These are phyloP conservation scores for Plumapathes pennacea DNA, from an alignment of 92 coral and sea anemone genomes.

Conservation along the genomic window DNA sequence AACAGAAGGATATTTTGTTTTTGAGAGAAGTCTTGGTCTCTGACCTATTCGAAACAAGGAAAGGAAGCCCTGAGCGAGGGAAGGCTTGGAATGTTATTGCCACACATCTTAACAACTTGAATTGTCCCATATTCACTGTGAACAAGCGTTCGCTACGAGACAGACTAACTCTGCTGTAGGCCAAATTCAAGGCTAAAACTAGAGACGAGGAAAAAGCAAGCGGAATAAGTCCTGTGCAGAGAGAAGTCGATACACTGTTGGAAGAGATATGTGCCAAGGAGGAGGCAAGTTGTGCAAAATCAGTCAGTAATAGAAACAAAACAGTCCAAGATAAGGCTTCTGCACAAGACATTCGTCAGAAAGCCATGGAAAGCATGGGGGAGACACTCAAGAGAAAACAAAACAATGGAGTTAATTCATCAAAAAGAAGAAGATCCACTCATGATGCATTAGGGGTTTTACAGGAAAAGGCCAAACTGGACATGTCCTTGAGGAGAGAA, in stretches of 20 bases:
- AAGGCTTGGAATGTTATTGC: slow-evolving; percentile 28
- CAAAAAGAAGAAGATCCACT: slow-evolving; percentile 19
- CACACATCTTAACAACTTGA: slow-evolving; percentile 15
- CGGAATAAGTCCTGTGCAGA: slow-evolving; percentile 29
- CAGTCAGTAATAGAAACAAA: slow-evolving; percentile 2
- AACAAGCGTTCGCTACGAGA: slow-evolving; percentile 34
- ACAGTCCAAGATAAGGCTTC: slow-evolving; percentile 6
- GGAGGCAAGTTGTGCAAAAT: not conserved
- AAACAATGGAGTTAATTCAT: slow-evolving; percentile 4
- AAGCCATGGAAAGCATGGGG: slow-evolving; percentile 39
- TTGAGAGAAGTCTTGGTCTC: not conserved
- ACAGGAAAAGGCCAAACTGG: no score
- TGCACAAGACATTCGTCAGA: slow-evolving; percentile 27
- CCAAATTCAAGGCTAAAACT: slow-evolving; percentile 20
- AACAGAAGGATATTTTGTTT: not conserved
- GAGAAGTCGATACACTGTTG: slow-evolving; percentile 25
- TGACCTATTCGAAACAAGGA: slow-evolving; percentile 5
- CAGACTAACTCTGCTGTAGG: slow-evolving; percentile 23
- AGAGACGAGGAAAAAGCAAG: slow-evolving; percentile 41
- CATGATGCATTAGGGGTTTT: no score
- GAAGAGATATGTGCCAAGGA: slow-evolving; percentile 40
- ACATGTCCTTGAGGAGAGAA: no score
- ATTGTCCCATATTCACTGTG: slow-evolving; percentile 23
- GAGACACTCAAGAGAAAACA: slow-evolving; percentile 29
- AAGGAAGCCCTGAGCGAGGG: slow-evolving; percentile 32